Percentiles rank a stretch among this genome's conserved stretches.
Conservation (phyloP, 1,140 invertebrate genomes). For the Wasmannia auropunctata region DNA sequence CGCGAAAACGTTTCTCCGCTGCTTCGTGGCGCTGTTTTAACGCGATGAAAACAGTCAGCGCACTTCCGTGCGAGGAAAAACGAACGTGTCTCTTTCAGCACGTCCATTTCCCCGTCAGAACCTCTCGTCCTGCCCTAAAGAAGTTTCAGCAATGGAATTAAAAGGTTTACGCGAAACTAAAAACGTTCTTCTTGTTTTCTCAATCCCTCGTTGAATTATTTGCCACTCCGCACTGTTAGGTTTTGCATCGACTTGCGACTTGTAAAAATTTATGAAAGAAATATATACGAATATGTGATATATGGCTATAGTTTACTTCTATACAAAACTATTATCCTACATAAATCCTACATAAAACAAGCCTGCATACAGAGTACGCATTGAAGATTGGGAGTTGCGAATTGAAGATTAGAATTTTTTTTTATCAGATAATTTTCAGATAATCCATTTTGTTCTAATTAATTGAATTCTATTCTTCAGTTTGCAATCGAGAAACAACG, state of each 20-base stretch:
- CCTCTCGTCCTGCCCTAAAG: constrained; percentile 20
- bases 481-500: too few relatives aligned
- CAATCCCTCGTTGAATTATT: constrained; percentile 27
- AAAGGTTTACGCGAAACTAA: constrained; percentile 35
- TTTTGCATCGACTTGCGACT: not conserved
- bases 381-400: too few relatives aligned
- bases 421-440: too few relatives aligned
- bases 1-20: constrained; percentile 56
- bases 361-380: too few relatives aligned
- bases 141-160: constrained; percentile 56
- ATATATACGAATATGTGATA: not conserved
- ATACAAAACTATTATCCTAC: too few relatives aligned
- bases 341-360: too few relatives aligned
- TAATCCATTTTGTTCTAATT: too few relatives aligned
- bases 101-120: constrained; percentile 53
- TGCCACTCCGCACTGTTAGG: not conserved
- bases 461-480: too few relatives aligned
- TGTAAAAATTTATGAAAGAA: not conserved
- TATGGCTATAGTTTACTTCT: too few relatives aligned
- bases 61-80: constrained; percentile 33
- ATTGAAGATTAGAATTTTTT: too few relatives aligned
- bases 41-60: constrained; percentile 44
- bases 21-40: constrained; percentile 53
- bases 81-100: constrained; percentile 56
- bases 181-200: constrained; percentile 4